Evolutionary conservation across 1,140 invertebrate genomes (phyloP), one percentile per base, ranked within the genome.

Genomic region (Probaryconus sp.): DNA sequence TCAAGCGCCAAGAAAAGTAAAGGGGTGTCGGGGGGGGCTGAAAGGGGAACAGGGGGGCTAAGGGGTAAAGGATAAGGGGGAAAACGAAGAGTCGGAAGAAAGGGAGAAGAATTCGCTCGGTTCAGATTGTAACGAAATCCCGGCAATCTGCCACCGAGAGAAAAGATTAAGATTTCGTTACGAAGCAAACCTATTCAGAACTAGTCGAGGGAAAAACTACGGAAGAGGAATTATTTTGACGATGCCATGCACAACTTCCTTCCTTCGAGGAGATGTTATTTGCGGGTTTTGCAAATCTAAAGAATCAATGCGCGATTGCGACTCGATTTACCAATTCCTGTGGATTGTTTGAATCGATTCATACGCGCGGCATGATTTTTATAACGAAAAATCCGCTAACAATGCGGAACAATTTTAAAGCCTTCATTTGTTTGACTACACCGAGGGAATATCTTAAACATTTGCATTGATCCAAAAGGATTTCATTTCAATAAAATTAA

Each of bases 161-260:
- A 11, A 65, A 72, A 72, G 69, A 72, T 72, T 65, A 72, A 72
- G 69, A 72, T 72, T 65, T 56, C 45, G 50, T 55, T 55, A 42
- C 51, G 33, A 45, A 35, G 45, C 26, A 51, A 58, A 56, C 43
- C 51, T 51, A 64, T 72, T 72, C 68, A 58, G 40, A 65, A 30
- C 45, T 60, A 72, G 45, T 72, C 69, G 45, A 72, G 35, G 35
- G 53, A 67, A 67, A 67, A 64, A 67, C 48, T 58, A 55, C 47
- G 13, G 16, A 31, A 31, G 28, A 6, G 14, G 48, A 73, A 58
- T 67, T 65, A 72, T 72, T 53, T 53, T 31, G 7, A 43, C 11
- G 26, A 30, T 17, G 24, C 33, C 16, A 50, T 14, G 48, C 53
- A 10, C 50, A 24, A 28, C n/a, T 24, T 7, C 21, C 3, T 7